Conservation (phyloP, 1,140 invertebrate genomes). For the Ectropis grisescens region DNA sequence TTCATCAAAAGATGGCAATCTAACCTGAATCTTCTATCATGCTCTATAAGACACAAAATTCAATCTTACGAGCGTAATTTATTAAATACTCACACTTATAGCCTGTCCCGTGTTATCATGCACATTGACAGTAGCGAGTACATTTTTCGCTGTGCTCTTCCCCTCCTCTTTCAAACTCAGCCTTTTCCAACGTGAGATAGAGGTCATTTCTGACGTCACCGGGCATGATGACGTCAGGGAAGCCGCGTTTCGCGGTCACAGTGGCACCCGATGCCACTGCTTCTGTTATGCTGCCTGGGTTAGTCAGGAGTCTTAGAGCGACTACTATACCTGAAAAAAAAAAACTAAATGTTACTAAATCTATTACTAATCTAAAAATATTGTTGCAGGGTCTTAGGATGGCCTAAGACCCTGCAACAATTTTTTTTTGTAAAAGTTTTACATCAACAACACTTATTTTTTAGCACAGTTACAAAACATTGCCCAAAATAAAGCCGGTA, state of each 20-base stretch:
- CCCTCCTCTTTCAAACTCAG: conserved; percentile 94
- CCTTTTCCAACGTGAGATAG: conserved; percentile 89
- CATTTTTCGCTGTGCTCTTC: conserved; percentile 96
- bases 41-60: no score
- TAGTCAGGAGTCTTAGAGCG: conserved; percentile 46
- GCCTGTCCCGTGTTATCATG: conserved; percentile 84
- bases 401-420: no score
- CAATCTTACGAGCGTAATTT: no score
- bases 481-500: no score
- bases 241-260: conserved; percentile 90
- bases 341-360: conserved; percentile 1
- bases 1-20: no score
- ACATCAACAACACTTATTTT: no score
- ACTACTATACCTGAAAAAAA: conserved; percentile 55
- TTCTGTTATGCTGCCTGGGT: conserved; percentile 46
- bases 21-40: no score
- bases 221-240: conserved; percentile 96
- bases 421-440: no score
- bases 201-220: conserved; percentile 96
- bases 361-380: background rate
- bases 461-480: no score
- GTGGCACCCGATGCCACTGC: conserved; percentile 75
- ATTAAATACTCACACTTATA: conserved; percentile 75
- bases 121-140: conserved; percentile 87
- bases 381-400: no score